Base-by-base conservation (phyloP, 2,888 invertebrate genomes). In the Rotaria socialis region DNA sequence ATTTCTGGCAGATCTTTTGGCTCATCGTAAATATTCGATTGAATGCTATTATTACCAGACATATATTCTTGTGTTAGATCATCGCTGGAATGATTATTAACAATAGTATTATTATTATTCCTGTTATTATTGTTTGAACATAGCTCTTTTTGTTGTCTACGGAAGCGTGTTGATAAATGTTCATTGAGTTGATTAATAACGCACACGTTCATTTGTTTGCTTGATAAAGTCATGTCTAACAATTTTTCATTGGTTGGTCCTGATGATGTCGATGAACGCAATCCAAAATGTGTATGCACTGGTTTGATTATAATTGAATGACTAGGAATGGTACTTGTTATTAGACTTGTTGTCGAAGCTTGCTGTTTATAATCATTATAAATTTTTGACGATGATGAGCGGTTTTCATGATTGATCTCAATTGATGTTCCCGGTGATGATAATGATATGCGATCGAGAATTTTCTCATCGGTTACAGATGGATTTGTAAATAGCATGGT, bases 101-200 rank as follows among this genome's bases (percentile, higher is more conserved):
- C 35, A 35, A 35, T 35, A 35, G 35, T 35, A 24, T 47, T 47
- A 11, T n/a, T 22, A 67, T n/a, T 8, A 67, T 2, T 10, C n/a
- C 16, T 27, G 27, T 27, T 16, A 67, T 2, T 27, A n/a, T n/a
- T 67, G 11, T 43, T 43, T 47, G 80, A 80, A n/a, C 24, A 43
- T n/a, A 22, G 24, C 11, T 19, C 19, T 3, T 47, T 2, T 24
- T 47, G 80, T 47, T 43, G 80, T 47, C 47, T 43, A 47, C n/a
- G 43, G 19, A 80, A 47, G n/a, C 80, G 80, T 80, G 80, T 47
- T 47, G 80, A 80, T 47, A 80, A 47, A 80, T 80, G 80, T 47
- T 80, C 80, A 47, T 80, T 80, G 24, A 80, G 24, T 47, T 80
- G 80, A 47, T 80, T 80, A 1, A 80, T 80, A 14, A 80, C 80